Conservation (phyloP, 2,113 vertebrate genomes). For the Ophthalmolycus amberensis region DNA sequence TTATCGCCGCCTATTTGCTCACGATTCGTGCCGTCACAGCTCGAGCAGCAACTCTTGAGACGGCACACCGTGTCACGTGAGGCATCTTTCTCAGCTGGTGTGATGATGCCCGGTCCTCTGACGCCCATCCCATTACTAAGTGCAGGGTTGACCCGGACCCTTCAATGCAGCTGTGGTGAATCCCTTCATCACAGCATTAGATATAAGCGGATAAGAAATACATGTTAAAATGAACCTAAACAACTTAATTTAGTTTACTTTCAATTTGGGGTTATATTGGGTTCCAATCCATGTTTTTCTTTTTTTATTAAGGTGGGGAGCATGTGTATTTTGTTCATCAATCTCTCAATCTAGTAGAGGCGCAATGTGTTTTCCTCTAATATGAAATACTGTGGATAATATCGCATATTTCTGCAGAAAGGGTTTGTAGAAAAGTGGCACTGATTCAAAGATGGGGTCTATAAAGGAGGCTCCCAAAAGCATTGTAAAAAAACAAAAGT, state of each 20-base stretch:
- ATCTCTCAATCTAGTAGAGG: neutral
- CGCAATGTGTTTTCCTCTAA: neutral
- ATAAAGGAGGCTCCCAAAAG: neutral
- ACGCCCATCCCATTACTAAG: neutral
- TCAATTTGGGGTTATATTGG: neutral
- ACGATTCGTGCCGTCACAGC: neutral
- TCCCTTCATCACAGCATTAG: neutral
- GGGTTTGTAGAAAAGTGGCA: neutral
- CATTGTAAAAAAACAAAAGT: neutral
- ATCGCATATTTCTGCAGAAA: neutral
- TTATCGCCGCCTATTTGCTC: neutral
- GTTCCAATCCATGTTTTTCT: neutral
- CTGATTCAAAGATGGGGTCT: neutral
- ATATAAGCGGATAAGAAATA: neutral
- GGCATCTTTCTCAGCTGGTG: conserved; percentile 16
- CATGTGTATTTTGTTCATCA: neutral
- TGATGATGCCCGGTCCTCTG: neutral
- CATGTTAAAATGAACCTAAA: no score
- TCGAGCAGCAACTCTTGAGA: no score
- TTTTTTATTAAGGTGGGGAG: neutral
- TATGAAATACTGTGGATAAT: neutral
- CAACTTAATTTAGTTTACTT: neutral
- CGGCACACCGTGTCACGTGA: conserved; percentile 22
- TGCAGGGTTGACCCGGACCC: neutral
- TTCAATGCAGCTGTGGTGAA: neutral